Evolutionary conservation across 2,113 vertebrate species (phyloP), one percentile per base, ranked within the genome.

Genomic region (Heterotilapia buettikoferi): DNA sequence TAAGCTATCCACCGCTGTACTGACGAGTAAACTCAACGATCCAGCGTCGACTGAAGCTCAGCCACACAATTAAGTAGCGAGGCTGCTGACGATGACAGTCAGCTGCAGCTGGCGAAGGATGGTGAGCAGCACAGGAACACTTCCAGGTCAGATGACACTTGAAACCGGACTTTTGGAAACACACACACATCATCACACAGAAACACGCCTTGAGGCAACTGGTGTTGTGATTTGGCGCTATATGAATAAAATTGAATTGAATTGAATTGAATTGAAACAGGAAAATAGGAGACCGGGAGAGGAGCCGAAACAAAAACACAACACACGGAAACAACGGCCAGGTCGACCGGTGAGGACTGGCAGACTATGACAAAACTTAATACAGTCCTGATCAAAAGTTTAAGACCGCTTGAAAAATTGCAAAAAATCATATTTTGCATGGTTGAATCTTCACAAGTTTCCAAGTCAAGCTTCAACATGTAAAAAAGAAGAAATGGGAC

Each of bases 371-470:
- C 24, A 59, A 59, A 5, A 59, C 56, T 0, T 18, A 19, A 66
- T 33, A 36, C 18, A 66, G 61, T 16, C 56, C 13, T 8, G 56
- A 57, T 3, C 56, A 57, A 8, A 57, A 0, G 24, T 57, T 29
- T 57, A 0, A 57, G 56, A 57, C 56, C 1, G 0, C 24, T 3
- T 57, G 13, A 16, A 50, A 47, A 47, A 47, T 47, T 16, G 14
- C 45, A 47, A 47, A 47, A 47, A 7, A 16, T 18, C 45, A 16
- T 52, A 57, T 26, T 57, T 1, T 57, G 13, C 56, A 57, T 29
- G 56, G 4, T 16, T 57, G 56, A 26, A 57, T 57, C 56, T 59
- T 59, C 26, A 59, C 26, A 59, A 29, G 7, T 29, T 59, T 59
- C 56, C 56, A 59, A 59, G 7, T 31, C 1, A 7, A 31, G 11